Percentiles rank a stretch among this genome's conserved stretches.
These are phyloP conservation scores for Clistopyga incitator DNA, from an alignment of 2,888 invertebrate genomes.

Conservation along the genomic window DNA sequence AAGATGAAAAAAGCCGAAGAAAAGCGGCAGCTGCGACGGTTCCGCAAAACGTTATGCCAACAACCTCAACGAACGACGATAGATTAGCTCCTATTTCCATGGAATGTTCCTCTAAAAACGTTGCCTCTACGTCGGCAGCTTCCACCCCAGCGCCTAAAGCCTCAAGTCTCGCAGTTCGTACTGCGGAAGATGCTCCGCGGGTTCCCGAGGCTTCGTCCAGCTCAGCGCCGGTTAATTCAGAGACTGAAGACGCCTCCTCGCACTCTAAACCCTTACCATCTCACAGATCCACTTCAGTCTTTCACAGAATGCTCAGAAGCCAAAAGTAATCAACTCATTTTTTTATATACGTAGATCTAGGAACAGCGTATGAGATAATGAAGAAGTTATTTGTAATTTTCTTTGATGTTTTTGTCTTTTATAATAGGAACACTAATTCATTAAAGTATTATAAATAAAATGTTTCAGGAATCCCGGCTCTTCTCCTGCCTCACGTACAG, in stretches of 20 bases:
- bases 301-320: not conserved
- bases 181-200: not conserved
- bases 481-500: constrained; percentile 28
- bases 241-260: not conserved
- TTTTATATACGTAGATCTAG: too few relatives aligned
- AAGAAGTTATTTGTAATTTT: too few relatives aligned
- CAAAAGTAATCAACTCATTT: not conserved
- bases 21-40: not conserved
- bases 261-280: not conserved
- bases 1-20: constrained; percentile 40
- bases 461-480: constrained; percentile 33
- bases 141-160: constrained; percentile 38
- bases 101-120: not conserved
- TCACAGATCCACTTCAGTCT: not conserved
- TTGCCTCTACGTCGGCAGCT: not conserved
- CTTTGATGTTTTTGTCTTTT: not conserved
- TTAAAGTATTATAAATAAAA: not conserved
- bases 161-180: not conserved
- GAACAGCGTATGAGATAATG: too few relatives aligned
- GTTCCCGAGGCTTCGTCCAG: constrained; percentile 7
- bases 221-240: not conserved
- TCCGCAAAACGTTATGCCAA: not conserved
- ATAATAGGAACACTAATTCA: not conserved
- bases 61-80: not conserved
- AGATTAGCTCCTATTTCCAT: not conserved